Percentiles rank a stretch among this genome's conserved stretches.
phyloP scores from a whole-genome alignment of 2,113 vertebrate genomes.

The Dipodomys spectabilis region DNA sequence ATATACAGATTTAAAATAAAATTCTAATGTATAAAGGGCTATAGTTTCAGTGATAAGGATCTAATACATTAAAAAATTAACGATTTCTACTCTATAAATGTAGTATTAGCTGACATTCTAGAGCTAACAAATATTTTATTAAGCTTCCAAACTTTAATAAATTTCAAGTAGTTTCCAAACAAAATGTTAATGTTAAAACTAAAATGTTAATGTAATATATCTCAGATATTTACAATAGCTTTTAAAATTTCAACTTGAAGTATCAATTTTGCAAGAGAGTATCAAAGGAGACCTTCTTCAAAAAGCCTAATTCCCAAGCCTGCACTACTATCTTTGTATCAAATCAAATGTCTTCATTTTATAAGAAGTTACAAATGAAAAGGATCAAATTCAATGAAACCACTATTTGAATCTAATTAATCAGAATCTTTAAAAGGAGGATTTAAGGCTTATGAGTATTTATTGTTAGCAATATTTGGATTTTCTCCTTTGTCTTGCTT shows the following conservation, averaged over 20 bases:
- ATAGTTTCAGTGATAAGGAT: neutral
- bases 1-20: constrained; percentile 11
- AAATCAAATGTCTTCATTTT: constrained; percentile 46
- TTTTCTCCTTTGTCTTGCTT: neutral
- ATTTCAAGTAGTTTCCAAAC: constrained; percentile 6
- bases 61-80: neutral
- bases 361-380: constrained; percentile 34
- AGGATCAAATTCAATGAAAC: neutral
- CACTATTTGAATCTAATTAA: constrained; percentile 32
- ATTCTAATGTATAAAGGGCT: neutral
- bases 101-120: neutral
- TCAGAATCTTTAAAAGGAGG: constrained; percentile 39
- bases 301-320: constrained; percentile 35
- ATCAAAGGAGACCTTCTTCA: neutral
- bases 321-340: constrained; percentile 11
- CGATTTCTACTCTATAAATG: neutral
- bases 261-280: neutral
- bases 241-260: constrained; percentile 55
- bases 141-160: neutral
- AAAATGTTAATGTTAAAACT: too few species aligned
- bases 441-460: neutral
- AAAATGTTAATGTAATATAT: constrained; percentile 30
- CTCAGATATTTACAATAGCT: constrained; percentile 23
- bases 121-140: constrained; percentile 43
- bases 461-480: neutral